Conservation (phyloP, 2,797 vertebrate species). For the Melanotaenia boesemani region DNA sequence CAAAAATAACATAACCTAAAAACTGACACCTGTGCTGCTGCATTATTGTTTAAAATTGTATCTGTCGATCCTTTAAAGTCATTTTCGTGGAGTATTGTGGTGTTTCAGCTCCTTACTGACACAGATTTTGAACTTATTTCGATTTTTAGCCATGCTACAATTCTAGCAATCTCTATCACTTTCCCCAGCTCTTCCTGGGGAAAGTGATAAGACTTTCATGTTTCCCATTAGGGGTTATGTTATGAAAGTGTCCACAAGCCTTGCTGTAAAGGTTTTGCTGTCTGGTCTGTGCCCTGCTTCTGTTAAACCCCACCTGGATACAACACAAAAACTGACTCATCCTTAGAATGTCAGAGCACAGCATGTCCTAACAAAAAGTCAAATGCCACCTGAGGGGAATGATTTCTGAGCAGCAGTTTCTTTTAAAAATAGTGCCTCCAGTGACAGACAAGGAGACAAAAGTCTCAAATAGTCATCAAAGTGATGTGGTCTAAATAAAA, state of each 20-base stretch:
- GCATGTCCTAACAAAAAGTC: conserved; percentile 16
- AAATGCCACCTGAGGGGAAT: conserved; percentile 12
- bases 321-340: conserved; percentile 30
- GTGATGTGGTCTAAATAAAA: not conserved
- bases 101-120: no score
- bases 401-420: conserved; percentile 3
- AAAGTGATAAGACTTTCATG: no score
- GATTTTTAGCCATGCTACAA: not conserved
- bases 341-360: conserved; percentile 35
- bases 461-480: not conserved
- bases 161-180: not conserved
- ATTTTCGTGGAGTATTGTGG: no score
- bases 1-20: no score
- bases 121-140: no score
- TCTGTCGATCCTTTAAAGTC: no score
- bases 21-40: no score
- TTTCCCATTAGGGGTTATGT: conserved; percentile 44
- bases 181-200: not conserved
- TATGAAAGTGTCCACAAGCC: conserved; percentile 44
- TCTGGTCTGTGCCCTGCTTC: conserved; percentile 36
- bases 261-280: conserved; percentile 36
- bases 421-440: not conserved
- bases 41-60: no score
- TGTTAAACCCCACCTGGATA: conserved; percentile 21
- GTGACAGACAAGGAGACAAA: not conserved